A percentile compares a stretch with the other conserved stretches of the same genome.
Evolutionary conservation across 2,113 vertebrate genomes (phyloP).

Genomic region (Scortum barcoo): DNA sequence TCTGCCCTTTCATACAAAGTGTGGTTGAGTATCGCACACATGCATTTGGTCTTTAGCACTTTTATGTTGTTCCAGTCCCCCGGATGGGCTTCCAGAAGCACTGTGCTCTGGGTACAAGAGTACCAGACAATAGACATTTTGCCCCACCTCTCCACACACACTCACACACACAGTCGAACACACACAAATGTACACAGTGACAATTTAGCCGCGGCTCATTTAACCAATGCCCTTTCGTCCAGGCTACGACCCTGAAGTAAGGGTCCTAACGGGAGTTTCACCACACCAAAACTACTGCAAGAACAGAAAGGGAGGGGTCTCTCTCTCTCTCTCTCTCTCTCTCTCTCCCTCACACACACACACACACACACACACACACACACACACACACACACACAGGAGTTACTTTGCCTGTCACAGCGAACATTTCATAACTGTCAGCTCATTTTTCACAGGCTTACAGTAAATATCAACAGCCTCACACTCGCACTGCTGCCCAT

Average conservation of each 20-base stretch:
- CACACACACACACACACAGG: slow-evolving; percentile 14
- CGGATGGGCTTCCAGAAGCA: slow-evolving; percentile 23
- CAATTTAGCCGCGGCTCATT: slow-evolving; percentile 71
- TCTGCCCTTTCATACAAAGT: slow-evolving; percentile 3
- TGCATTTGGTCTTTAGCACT: slow-evolving; percentile 27
- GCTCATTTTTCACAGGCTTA: too few species aligned
- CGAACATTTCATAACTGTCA: slow-evolving; percentile 11
- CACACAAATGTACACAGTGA: slow-evolving; percentile 21
- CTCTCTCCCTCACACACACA: slow-evolving; percentile 6
- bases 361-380: slow-evolving; percentile 13
- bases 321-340: too few species aligned
- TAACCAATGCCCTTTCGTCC: slow-evolving; percentile 45
- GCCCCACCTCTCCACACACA: not conserved
- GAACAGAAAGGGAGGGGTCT: not conserved
- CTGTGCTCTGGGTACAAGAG: slow-evolving; percentile 26
- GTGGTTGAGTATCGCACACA: not conserved
- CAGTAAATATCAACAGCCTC: slow-evolving; percentile 36
- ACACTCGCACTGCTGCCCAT: not conserved
- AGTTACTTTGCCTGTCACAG: not conserved
- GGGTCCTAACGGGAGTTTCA: slow-evolving; percentile 34
- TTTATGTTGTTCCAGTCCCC: not conserved
- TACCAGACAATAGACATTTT: slow-evolving; percentile 71
- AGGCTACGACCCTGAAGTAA: slow-evolving; percentile 50
- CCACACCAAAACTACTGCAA: slow-evolving; percentile 4
- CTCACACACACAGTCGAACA: slow-evolving; percentile 25